These are phyloP conservation scores for Channa maculata DNA, from an alignment of 2,113 vertebrate species.

Conservation along the genomic window DNA sequence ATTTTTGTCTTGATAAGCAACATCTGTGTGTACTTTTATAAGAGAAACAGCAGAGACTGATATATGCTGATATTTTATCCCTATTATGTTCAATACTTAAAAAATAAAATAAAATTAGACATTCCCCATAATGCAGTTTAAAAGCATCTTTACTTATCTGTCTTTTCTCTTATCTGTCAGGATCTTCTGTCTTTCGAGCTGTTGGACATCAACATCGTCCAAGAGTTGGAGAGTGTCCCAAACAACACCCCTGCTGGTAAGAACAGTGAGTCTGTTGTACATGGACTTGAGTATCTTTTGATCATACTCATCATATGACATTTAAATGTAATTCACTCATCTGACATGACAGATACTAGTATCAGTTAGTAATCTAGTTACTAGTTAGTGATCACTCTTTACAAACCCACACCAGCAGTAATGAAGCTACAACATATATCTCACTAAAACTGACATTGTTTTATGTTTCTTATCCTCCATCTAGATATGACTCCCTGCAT, in stretches of 20 bases:
- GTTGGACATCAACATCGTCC: conserved; percentile 98
- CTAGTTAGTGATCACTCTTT: not conserved
- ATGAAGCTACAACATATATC: no score
- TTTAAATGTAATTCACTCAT: not conserved
- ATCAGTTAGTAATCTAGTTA: not conserved
- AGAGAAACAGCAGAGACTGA: no score
- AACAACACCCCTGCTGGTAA: conserved; percentile 94
- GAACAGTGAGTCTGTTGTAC: conserved; percentile 5
- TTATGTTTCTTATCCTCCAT: conserved; percentile 22
- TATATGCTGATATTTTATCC: no score
- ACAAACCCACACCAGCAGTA: not conserved
- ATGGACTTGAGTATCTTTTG: not conserved
- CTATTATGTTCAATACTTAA: no score
- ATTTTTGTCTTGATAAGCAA: no score
- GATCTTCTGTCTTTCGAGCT: conserved; percentile 97
- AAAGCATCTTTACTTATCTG: not conserved
- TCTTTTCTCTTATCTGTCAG: conserved; percentile 71
- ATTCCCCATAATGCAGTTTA: not conserved
- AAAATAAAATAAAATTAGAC: no score
- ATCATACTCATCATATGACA: not conserved
- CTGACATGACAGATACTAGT: not conserved
- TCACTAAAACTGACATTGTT: not conserved
- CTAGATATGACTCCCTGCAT: conserved; percentile 93
- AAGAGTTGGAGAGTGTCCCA: conserved; percentile 94
- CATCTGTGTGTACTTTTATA: no score